Evolutionary conservation across 2,797 vertebrate genomes (phyloP), one percentile per base, ranked within the genome.

Genomic region (Eidolon dupreanum): DNA sequence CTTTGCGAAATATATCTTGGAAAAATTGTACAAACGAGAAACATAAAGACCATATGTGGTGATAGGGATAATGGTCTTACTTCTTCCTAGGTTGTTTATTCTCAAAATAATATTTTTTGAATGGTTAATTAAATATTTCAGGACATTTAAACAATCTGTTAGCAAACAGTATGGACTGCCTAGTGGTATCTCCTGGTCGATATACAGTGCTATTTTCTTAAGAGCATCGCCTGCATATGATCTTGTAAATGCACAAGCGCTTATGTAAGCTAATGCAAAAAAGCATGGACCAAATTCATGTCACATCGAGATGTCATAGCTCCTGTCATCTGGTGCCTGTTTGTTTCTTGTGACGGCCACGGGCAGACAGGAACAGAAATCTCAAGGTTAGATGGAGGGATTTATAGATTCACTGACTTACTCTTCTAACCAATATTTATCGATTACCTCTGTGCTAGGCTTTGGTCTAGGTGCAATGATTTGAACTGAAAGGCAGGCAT

Each of bases 151-250:
- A 31, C 38, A 43, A 85, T 43, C 61, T 74, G 8, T 5, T 46
- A 26, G 2, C 36, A 71, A 22, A 51, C n/a, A 71, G 68, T 81
- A 38, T 8, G 12, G 46, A 12, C 36, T 13, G 6, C 16, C 2
- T 31, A 24, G 2, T 11, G 1, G 2, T 46, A 9, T n/a, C 28
- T 41, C 9, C 43, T 59, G 68, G n/a, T 51, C n/a, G 17, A 16
- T 28, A 16, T 1, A 2, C 0, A 31, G 28, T 17, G 2, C 0
- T 36, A 1, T 3, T 46, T 8, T 31, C n/a, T 63, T 73, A 5
- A 75, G 6, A 55, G 9, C 15, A 5, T 79, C 49, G 15, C 49
- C 43, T 51, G 12, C 7, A 26, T 0, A 16, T 2, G 6, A 8
- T 53, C 65, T 46, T 1, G 0, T 51, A n/a, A 75, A 53, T 8